Evolutionary conservation across 2,113 vertebrate genomes (phyloP).

Genomic region (Menura novaehollandiae): DNA sequence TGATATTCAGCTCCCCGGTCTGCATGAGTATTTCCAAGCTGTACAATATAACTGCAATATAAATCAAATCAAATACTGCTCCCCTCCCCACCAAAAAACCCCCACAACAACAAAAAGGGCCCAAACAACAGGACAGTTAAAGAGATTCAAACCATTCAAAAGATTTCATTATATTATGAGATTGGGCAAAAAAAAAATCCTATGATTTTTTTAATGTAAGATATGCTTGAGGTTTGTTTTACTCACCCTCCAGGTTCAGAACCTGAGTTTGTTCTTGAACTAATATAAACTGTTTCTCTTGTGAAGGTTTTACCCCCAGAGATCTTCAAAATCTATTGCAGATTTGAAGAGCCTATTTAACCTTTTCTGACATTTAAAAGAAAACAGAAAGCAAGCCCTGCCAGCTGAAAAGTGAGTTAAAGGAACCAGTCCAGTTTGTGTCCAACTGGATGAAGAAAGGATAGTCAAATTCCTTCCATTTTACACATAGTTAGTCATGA

Average conservation of each 20-base stretch:
- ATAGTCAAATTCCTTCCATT: conserved; percentile 76
- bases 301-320: conserved; percentile 49
- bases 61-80: neutral
- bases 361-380: conserved; percentile 80
- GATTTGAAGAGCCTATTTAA: conserved; percentile 73
- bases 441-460: conserved; percentile 68
- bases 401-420: conserved; percentile 70
- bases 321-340: conserved; percentile 64
- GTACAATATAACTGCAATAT: neutral
- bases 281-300: conserved; percentile 32
- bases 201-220: neutral
- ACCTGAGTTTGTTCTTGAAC: conserved; percentile 18
- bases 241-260: conserved; percentile 20
- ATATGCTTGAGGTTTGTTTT: neutral
- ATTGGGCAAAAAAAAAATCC: neutral
- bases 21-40: neutral
- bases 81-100: no score
- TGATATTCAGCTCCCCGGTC: neutral
- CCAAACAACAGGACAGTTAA: neutral
- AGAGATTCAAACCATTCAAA: neutral
- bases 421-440: conserved; percentile 60
- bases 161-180: neutral
- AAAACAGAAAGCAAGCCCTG: conserved; percentile 71
- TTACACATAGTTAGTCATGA: conserved; percentile 74
- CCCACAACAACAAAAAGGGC: neutral